Percentiles rank a stretch among this genome's conserved stretches.
phyloP scores from a whole-genome alignment of 2,113 vertebrate species.

The Strix aluco region DNA sequence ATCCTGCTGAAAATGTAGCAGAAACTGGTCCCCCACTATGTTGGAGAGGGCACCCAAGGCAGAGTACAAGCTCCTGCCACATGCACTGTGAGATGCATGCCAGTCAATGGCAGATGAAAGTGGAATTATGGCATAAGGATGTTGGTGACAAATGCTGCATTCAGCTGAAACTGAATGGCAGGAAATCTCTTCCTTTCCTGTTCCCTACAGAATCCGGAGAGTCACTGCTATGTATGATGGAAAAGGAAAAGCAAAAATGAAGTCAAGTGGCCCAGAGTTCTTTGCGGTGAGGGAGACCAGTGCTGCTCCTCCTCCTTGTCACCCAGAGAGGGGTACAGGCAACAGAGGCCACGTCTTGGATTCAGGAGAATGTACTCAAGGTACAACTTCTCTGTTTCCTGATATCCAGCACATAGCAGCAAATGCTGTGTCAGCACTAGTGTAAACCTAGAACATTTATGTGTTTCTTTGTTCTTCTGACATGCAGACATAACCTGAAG shows the following conservation, averaged over 20 bases:
- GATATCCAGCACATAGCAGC: neutral
- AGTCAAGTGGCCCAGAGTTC: neutral
- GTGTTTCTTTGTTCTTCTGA: neutral
- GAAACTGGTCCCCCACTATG: neutral
- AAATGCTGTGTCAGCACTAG: neutral
- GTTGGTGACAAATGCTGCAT: fast-evolving
- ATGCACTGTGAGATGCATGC: fast-evolving
- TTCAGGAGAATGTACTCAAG: neutral
- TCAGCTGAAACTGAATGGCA: neutral
- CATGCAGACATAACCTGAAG: neutral
- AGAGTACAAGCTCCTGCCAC: neutral
- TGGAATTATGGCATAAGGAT: neutral
- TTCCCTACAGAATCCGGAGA: neutral
- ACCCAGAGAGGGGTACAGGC: neutral
- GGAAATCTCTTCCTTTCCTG: neutral
- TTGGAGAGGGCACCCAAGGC: fast-evolving
- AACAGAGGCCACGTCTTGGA: neutral
- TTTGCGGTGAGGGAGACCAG: neutral
- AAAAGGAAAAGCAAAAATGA: neutral
- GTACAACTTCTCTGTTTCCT: neutral
- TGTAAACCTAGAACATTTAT: neutral
- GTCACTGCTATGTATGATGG: neutral
- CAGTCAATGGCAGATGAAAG: fast-evolving
- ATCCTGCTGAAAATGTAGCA: neutral
- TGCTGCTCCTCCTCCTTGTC: neutral